phyloP scores from a whole-genome alignment of 2,797 vertebrate genomes.

The Ctenosaura bakeri region DNA sequence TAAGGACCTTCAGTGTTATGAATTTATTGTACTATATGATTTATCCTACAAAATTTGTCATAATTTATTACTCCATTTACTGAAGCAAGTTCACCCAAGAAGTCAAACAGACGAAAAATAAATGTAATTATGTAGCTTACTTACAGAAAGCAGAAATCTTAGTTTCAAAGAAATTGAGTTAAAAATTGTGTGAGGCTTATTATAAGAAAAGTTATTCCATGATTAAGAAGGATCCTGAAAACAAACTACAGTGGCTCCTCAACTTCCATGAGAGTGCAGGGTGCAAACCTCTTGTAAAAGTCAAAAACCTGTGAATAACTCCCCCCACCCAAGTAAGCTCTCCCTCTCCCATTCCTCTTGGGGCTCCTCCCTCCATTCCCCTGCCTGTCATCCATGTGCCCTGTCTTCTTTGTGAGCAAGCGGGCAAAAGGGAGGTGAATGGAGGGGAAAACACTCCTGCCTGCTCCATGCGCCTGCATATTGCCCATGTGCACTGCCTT shows the following conservation, averaged over 20 bases:
- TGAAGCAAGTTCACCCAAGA: background rate
- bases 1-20: background rate
- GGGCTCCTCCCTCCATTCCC: too few species aligned
- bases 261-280: too few species aligned
- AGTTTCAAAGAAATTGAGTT: background rate
- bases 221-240: background rate
- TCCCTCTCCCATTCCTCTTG: too few species aligned
- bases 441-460: too few species aligned
- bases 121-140: background rate
- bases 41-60: background rate
- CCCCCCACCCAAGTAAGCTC: too few species aligned
- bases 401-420: too few species aligned
- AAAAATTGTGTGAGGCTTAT: background rate
- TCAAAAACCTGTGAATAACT: too few species aligned
- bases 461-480: too few species aligned
- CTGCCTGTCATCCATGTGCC: too few species aligned
- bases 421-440: too few species aligned
- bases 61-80: background rate
- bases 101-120: background rate
- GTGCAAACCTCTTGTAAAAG: too few species aligned
- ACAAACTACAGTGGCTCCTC: background rate
- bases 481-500: too few species aligned
- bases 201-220: background rate
- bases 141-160: background rate
- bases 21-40: conserved; percentile 3